phyloP scores from a whole-genome alignment of 2,113 vertebrate species.

The Todiramphus chloris region DNA sequence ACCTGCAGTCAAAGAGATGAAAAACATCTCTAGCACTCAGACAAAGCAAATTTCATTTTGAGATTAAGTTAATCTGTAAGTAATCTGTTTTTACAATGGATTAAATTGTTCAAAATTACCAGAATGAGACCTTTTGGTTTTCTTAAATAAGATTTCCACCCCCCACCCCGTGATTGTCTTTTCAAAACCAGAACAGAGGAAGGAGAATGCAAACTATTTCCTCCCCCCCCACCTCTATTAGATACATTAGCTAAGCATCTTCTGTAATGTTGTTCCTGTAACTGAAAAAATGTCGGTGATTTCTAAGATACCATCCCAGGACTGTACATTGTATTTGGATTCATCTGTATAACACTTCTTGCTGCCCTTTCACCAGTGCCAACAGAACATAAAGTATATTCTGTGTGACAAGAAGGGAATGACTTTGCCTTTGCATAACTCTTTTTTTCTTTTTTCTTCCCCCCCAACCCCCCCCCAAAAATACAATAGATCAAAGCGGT shows the following conservation, averaged over 20 bases:
- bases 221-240: background rate
- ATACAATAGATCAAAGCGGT: background rate
- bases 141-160: background rate
- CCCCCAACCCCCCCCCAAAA: background rate
- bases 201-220: background rate
- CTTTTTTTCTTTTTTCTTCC: background rate
- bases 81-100: background rate
- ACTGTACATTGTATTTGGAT: background rate
- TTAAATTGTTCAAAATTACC: background rate
- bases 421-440: slow-evolving; percentile 23
- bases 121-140: background rate
- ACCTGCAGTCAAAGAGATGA: background rate
- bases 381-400: background rate
- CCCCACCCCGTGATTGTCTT: background rate
- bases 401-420: slow-evolving; percentile 45
- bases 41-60: background rate
- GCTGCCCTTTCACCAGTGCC: background rate
- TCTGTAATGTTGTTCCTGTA: background rate
- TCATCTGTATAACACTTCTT: background rate
- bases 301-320: background rate
- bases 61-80: background rate
- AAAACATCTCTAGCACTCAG: background rate
- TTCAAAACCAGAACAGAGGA: background rate
- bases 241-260: background rate
- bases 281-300: background rate